These are phyloP conservation scores for Steinernema scapterisci DNA, from an alignment of 2,888 invertebrate species.

Conservation along the genomic window DNA sequence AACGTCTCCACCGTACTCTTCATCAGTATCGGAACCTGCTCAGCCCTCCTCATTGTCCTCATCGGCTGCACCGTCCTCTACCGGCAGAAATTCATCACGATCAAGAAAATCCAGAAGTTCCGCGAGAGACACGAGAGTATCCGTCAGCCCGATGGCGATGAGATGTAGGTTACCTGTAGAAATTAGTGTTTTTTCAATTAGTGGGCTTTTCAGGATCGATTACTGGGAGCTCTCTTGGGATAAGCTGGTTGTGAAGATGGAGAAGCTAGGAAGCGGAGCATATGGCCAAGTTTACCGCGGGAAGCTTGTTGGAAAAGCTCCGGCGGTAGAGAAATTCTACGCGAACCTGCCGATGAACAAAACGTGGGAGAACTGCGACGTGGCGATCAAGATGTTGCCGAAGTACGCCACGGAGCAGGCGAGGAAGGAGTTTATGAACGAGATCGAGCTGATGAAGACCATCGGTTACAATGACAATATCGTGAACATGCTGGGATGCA, in stretches of 20 bases:
- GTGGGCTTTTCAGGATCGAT: slow-evolving; percentile 49
- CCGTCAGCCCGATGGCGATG: not conserved
- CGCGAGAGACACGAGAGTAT: slow-evolving; percentile 35
- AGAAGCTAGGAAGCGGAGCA: slow-evolving; percentile 60
- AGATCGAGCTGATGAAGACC: slow-evolving; percentile 62
- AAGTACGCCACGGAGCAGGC: slow-evolving; percentile 57
- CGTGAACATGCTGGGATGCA: slow-evolving; percentile 64
- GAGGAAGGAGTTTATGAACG: slow-evolving; percentile 53
- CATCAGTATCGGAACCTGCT: slow-evolving; percentile 57
- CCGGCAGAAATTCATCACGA: slow-evolving; percentile 57
- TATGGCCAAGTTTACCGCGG: slow-evolving; percentile 56
- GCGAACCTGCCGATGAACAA: slow-evolving; percentile 41
- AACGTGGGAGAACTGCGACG: slow-evolving; percentile 46
- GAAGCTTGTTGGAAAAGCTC: slow-evolving; percentile 57
- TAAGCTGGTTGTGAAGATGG: slow-evolving; percentile 56
- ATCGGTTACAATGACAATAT: slow-evolving; percentile 60
- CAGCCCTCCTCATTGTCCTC: slow-evolving; percentile 55
- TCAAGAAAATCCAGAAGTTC: slow-evolving; percentile 52
- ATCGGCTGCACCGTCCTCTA: slow-evolving; percentile 56
- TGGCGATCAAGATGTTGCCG: slow-evolving; percentile 54
- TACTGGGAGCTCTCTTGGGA: slow-evolving; percentile 63
- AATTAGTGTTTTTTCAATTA: no score
- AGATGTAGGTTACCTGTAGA: no score
- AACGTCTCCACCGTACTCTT: slow-evolving; percentile 51
- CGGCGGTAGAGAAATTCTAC: slow-evolving; percentile 56